Conservation (phyloP, 2,888 invertebrate species). For the Rosalia funebris region DNA sequence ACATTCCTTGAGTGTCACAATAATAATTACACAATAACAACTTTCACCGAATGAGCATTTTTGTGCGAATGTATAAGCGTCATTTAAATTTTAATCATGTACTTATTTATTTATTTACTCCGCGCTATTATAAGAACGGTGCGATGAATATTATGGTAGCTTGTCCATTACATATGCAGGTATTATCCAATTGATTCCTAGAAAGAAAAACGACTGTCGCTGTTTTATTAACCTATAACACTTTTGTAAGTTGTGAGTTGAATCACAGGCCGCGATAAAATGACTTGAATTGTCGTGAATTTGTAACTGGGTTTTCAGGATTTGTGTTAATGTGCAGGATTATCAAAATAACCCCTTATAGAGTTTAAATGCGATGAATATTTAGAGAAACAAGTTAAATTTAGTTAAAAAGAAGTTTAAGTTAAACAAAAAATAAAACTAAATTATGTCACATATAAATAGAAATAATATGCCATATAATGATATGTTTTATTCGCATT, state of each 20-base stretch:
- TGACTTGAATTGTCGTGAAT: no score
- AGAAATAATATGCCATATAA: no score
- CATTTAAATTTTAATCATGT: conserved; percentile 32
- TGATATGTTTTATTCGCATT: no score
- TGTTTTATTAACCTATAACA: conserved; percentile 23
- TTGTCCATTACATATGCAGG: conserved; percentile 14
- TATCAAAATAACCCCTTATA: no score
- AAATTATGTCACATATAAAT: no score
- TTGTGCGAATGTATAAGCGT: conserved; percentile 32
- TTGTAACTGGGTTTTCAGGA: no score
- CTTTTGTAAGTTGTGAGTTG: conserved; percentile 1
- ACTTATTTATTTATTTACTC: conserved; percentile 24
- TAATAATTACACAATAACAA: conserved; percentile 29
- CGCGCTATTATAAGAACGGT: conserved; percentile 14
- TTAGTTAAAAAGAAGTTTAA: no score
- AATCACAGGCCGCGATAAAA: conserved; percentile 12
- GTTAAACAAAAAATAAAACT: no score
- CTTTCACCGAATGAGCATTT: conserved; percentile 43
- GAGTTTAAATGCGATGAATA: no score
- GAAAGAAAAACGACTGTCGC: conserved; percentile 21
- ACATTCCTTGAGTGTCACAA: conserved; percentile 7
- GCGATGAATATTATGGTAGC: conserved; percentile 16
- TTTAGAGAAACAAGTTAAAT: no score
- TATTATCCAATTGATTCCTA: conserved; percentile 17
- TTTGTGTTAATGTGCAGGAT: no score